Evolutionary conservation across 2,888 invertebrate species (phyloP).

Genomic region (Limnephilus lunatus): DNA sequence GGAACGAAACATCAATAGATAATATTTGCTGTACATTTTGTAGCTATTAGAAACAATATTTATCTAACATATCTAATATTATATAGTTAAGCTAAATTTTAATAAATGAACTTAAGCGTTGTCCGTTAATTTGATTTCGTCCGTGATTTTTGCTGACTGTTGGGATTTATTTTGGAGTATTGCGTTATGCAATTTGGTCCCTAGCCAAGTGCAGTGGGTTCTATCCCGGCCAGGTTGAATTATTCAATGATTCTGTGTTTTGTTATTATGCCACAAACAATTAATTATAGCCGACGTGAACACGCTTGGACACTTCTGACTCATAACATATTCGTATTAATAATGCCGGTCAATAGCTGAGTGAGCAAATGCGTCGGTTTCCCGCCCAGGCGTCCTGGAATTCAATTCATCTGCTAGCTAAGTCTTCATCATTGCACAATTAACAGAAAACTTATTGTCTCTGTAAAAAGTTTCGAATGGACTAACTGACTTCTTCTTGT

Average conservation of each 20-base stretch:
- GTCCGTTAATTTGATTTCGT: background rate
- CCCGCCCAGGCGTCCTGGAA: too few species aligned
- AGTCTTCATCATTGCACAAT: too few species aligned
- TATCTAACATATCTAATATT: background rate
- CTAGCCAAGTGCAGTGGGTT: slow-evolving; percentile 24
- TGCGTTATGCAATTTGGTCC: slow-evolving; percentile 35
- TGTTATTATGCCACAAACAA: background rate
- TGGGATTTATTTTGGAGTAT: slow-evolving; percentile 33
- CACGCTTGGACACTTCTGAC: background rate
- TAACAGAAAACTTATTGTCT: too few species aligned
- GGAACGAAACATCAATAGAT: too few species aligned
- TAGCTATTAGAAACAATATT: too few species aligned
- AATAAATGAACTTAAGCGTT: background rate
- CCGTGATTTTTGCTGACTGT: background rate
- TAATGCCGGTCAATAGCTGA: background rate
- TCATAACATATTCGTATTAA: background rate
- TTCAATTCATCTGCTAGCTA: too few species aligned
- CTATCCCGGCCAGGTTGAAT: background rate
- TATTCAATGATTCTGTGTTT: background rate
- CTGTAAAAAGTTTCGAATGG: too few species aligned
- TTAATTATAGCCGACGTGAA: background rate
- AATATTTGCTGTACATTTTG: too few species aligned
- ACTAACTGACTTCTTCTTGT: too few species aligned
- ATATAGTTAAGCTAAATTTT: background rate
- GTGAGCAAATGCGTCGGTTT: too few species aligned